Evolutionary conservation across 2,888 invertebrate genomes (phyloP), one percentile per base, ranked within the genome.

Genomic region (Athalia cordata): DNA sequence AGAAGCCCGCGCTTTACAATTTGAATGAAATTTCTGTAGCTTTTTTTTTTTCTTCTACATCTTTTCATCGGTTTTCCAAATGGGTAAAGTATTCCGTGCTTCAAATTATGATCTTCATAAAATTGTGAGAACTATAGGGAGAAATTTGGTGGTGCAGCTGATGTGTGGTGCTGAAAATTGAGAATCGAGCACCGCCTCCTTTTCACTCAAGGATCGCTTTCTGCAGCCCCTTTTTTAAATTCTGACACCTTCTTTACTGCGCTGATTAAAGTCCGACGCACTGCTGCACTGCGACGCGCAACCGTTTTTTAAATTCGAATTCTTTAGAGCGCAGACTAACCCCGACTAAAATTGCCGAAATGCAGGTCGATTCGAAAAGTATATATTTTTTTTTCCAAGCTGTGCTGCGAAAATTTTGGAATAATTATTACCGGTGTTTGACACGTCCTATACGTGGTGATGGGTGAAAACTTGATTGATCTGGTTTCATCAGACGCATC

Each of bases 211-310:
- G 5, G 4, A 4, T n/a, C 7, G 11, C 4, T 7, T 7, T 55
- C 55, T 55, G 11, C 3, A 5, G 9, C 7, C 6, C 68, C 9
- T 55, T 68, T 45, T 55, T 55, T n/a, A 15, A 68, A 52, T 68
- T 68, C 68, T 50, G 68, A 68, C 68, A 68, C 68, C 68, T 52
- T 55, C 29, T 11, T 43, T 50, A n/a, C 43, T 29, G 29, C 29
- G 29, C 29, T 29, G 68, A 68, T 68, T 68, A 68, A 68, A 55
- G 29, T 43, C 2, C 29, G 29, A 29, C 2, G 1, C 29, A 29
- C n/a, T n/a, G n/a, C n/a, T n/a, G n/a, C 29, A 29, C 29, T 2
- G 29, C 1, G 29, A 29, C 29, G 29, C 29, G 29, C 15, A 11
- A 15, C 15, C 3, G 52, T 52, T 52, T 65, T 66, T 66, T 66